phyloP scores from a whole-genome alignment of 2,888 invertebrate genomes.

The Cephus pulcher region DNA sequence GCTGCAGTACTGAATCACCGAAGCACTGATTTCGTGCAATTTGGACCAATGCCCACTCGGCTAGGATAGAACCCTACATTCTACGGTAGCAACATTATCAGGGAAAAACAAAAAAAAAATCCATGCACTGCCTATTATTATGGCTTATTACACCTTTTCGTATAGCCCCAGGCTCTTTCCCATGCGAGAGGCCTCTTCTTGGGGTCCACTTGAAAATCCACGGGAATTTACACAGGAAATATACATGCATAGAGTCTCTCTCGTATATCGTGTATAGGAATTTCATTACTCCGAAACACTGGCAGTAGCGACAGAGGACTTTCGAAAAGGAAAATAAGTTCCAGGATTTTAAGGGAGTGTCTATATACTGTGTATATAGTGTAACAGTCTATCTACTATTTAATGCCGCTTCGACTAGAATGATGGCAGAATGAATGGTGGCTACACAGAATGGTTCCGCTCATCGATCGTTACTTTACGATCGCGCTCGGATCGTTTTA shows the following conservation, averaged over 20 bases:
- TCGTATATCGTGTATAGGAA: not conserved
- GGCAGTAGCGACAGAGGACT: not conserved
- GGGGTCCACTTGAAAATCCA: not conserved
- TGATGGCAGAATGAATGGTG: not conserved
- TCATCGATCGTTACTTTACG: constrained; percentile 1
- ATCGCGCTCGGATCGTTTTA: not conserved
- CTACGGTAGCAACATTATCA: constrained; percentile 21
- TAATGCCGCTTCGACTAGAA: not conserved
- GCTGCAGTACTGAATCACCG: constrained; percentile 32
- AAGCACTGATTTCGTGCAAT: constrained; percentile 1
- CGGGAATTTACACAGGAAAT: not conserved
- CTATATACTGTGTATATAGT: not conserved
- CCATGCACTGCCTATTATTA: constrained; percentile 21
- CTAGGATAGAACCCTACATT: constrained; percentile 10
- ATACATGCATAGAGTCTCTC: not conserved
- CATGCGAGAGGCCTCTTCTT: not conserved
- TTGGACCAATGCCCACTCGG: constrained; percentile 2
- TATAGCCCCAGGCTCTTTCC: not conserved
- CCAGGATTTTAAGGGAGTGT: not conserved
- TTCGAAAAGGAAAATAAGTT: not conserved
- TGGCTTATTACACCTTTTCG: constrained; percentile 46
- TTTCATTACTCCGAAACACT: not conserved
- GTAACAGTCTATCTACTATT: not conserved
- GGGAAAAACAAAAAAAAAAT: not conserved
- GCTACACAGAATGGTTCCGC: not conserved